Evolutionary conservation across 2,113 vertebrate species (phyloP).

Genomic region (Phalacrocorax carbo): DNA sequence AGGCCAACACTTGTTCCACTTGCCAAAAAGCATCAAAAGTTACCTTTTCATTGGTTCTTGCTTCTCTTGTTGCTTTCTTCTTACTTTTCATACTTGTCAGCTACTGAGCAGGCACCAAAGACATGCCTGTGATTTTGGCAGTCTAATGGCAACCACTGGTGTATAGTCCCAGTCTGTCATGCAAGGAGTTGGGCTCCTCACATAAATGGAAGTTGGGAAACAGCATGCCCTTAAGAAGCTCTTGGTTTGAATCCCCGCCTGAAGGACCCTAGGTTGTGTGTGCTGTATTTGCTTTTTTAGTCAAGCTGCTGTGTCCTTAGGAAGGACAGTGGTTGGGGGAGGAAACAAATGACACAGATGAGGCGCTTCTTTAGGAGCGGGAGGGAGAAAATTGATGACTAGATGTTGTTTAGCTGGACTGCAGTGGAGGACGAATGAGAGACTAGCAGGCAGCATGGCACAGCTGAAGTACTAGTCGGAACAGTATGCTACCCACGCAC

Average conservation of each 20-base stretch:
- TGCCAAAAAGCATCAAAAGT: not conserved
- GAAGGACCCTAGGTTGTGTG: not conserved
- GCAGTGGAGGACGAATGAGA: not conserved
- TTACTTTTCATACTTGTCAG: not conserved
- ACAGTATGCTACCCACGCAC: slow-evolving; percentile 1
- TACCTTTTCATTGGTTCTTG: not conserved
- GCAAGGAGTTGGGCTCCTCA: not conserved
- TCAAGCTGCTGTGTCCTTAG: not conserved
- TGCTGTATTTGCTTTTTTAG: not conserved
- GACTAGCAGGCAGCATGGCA: not conserved
- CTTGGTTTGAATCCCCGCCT: not conserved
- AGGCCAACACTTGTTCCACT: not conserved
- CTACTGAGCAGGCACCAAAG: not conserved
- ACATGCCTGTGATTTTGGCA: not conserved
- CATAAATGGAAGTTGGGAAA: not conserved
- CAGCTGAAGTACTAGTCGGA: slow-evolving; percentile 37
- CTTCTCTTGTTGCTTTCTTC: too few relatives aligned
- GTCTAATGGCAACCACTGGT: not conserved
- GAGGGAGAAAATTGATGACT: not conserved
- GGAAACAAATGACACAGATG: not conserved
- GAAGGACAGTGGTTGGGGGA: not conserved
- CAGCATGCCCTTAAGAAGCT: not conserved
- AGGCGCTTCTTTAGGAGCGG: not conserved
- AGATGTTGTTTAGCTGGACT: not conserved
- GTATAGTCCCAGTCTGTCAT: not conserved